Conservation (phyloP, 2,113 vertebrate species). For the Apodemus sylvaticus region DNA sequence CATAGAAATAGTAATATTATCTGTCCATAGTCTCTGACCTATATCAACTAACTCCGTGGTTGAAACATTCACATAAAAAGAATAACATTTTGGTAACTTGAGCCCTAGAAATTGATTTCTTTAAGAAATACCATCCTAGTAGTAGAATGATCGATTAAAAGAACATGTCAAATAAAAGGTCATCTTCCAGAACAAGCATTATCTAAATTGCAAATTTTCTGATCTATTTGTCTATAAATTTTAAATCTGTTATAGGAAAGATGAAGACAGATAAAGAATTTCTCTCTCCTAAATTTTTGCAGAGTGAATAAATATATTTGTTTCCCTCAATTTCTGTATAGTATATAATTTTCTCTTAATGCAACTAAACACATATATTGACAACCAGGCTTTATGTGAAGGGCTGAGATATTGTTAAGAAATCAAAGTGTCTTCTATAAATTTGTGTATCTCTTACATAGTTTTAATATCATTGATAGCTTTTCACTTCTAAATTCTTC, state of each 20-base stretch:
- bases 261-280: not conserved
- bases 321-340: not conserved
- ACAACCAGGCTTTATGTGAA: not conserved
- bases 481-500: not conserved
- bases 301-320: not conserved
- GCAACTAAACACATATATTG: not conserved
- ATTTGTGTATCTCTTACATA: not conserved
- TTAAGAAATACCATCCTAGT: not conserved
- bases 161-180: not conserved
- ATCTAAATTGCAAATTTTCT: not conserved
- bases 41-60: not conserved
- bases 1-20: not conserved
- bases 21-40: not conserved
- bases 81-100: not conserved
- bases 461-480: not conserved
- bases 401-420: not conserved
- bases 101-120: not conserved
- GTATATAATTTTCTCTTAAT: not conserved
- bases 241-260: not conserved
- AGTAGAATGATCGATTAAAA: not conserved
- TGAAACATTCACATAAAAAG: not conserved
- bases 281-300: not conserved
- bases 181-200: too few relatives aligned
- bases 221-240: not conserved
- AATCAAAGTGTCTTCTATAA: not conserved